A percentile compares a stretch with the other conserved stretches of the same genome.
Evolutionary conservation across 1,140 invertebrate species (phyloP).

Genomic region (Cydia pomonella): DNA sequence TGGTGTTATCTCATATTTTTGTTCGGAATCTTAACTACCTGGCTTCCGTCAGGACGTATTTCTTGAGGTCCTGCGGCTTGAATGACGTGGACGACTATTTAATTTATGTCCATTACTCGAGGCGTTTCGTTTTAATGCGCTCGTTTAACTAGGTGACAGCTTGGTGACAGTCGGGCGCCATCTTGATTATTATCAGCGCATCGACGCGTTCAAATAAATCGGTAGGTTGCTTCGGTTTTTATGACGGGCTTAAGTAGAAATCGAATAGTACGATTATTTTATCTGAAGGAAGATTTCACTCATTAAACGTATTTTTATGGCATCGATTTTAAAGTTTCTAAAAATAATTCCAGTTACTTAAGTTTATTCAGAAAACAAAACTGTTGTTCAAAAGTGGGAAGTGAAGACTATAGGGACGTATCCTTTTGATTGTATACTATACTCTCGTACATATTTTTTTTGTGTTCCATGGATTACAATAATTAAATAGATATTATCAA

Average conservation of each 20-base stretch:
- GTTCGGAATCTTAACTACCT: conserved; percentile 77
- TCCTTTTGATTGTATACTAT: no score
- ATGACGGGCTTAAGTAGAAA: conserved; percentile 17
- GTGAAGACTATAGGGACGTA: no score
- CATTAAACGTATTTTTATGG: conserved; percentile 16
- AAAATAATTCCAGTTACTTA: background rate
- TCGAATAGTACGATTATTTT: conserved; percentile 27
- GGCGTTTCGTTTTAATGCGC: conserved; percentile 68
- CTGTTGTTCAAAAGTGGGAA: background rate
- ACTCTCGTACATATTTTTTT: no score
- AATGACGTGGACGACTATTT: conserved; percentile 72
- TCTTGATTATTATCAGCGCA: conserved; percentile 69
- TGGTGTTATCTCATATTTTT: conserved; percentile 74
- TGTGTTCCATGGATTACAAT: no score
- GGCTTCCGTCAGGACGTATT: conserved; percentile 70
- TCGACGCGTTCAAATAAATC: conserved; percentile 47
- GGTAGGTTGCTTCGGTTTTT: conserved; percentile 41
- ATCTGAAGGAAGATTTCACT: conserved; percentile 21
- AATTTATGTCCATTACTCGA: conserved; percentile 74
- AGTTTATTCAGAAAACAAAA: background rate
- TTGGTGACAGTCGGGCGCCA: conserved; percentile 72
- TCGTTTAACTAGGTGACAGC: conserved; percentile 68
- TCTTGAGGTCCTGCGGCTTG: conserved; percentile 64
- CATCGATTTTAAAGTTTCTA: background rate
- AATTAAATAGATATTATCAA: background rate